Percentiles rank a stretch among this genome's conserved stretches.
Conservation (phyloP, 2,113 vertebrate genomes). For the Lamprotornis superbus region DNA sequence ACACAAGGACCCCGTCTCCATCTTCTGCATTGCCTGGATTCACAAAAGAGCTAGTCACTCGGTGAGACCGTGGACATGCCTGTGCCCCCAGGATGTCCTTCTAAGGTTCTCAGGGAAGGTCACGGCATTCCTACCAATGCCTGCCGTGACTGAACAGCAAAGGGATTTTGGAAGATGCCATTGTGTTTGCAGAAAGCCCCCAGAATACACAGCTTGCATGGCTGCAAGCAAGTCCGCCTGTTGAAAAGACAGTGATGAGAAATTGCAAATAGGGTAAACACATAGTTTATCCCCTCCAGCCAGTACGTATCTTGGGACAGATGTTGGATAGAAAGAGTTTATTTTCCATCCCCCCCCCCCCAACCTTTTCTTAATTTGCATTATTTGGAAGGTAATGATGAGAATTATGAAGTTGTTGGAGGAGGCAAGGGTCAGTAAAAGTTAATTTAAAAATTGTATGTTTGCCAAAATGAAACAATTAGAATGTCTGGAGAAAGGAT, state of each 20-base stretch:
- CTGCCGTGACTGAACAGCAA: neutral
- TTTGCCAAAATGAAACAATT: conserved; percentile 61
- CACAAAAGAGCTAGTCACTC: too few species aligned
- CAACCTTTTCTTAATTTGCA: neutral
- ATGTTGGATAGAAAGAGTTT: neutral
- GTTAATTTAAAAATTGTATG: conserved; percentile 46
- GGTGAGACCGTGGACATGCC: too few species aligned
- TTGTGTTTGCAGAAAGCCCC: neutral
- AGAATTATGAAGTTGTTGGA: neutral
- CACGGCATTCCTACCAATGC: too few species aligned
- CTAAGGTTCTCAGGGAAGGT: too few species aligned
- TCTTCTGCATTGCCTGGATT: too few species aligned
- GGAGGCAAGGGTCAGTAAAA: conserved; percentile 26
- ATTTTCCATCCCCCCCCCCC: neutral
- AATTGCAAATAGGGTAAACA: neutral
- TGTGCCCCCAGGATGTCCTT: too few species aligned
- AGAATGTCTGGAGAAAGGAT: conserved; percentile 38
- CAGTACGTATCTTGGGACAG: neutral
- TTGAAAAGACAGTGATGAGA: neutral
- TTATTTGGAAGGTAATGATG: conserved; percentile 1
- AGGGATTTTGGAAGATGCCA: neutral
- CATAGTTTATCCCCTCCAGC: neutral
- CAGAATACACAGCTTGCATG: neutral
- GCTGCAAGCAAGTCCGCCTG: neutral
- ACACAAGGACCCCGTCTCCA: too few species aligned